Base-by-base conservation (phyloP, 2,888 invertebrate genomes). In the Leucoma salicis region DNA sequence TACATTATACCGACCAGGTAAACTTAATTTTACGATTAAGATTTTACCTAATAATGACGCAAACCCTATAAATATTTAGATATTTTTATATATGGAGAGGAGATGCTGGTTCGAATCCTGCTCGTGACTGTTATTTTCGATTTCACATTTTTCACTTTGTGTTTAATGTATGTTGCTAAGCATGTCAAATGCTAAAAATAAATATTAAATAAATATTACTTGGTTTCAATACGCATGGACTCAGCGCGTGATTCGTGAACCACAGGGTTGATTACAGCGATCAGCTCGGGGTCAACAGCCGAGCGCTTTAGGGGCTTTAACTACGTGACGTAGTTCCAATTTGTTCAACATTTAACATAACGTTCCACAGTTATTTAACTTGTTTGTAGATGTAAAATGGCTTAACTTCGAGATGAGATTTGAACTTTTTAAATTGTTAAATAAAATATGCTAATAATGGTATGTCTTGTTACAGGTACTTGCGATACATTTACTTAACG, bases 211-310 rank as follows among this genome's bases (percentile, higher is more conserved):
- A 8, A 21, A 21, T 21, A 21, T 8, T 21, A 8, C 8, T 16
- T 4, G 16, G 6, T 16, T 3, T 4, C 6, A 16, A 13, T 31
- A 32, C 16, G 16, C n/a, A 21, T 33, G n/a, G 4, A 11, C 8
- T 27, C 5, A n/a, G 5, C 29, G 10, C 25, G 29, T 29, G 29
- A 29, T 13, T 4, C 6, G 5, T 12, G 2, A 13, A 12, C 29
- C 29, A 13, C 14, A 13, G 29, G 14, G 7, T 13, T 29, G 29
- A 29, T 29, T n/a, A 3, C 13, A 13, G 27, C 4, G 12, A 29
- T 7, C 27, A 21, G 11, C 27, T 12, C 13, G 13, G 29, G 40
- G 24, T 36, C 31, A 41, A 11, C 25, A 35, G 7, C 31, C 41
- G 35, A 14, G n/a, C 15, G 27, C 25, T 32, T 32, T 31, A 40